Evolutionary conservation across 1,140 invertebrate species (phyloP).

Genomic region (Sycobia sp.): DNA sequence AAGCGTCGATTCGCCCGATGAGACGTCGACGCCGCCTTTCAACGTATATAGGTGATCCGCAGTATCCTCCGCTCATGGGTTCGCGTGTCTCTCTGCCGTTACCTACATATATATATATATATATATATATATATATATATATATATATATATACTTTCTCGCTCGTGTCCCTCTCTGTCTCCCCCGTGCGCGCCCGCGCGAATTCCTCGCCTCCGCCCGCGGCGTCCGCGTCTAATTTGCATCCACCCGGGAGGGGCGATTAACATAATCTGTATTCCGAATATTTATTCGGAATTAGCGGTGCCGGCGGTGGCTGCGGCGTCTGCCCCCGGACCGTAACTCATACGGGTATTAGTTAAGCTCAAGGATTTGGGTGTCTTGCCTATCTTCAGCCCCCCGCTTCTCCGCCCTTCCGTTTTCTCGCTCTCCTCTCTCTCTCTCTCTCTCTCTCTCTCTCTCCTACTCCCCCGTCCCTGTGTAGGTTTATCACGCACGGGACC

Average conservation of each 20-base stretch:
- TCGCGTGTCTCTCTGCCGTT: no score
- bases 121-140: no score
- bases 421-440: neutral
- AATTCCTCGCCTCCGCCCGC: neutral
- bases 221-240: conserved; percentile 31
- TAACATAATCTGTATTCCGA: conserved; percentile 63
- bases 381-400: conserved; percentile 49
- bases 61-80: no score
- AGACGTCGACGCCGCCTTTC: no score
- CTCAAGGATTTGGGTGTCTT: conserved; percentile 59
- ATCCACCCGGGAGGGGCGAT: conserved; percentile 44
- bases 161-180: no score
- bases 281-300: conserved; percentile 64
- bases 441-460: neutral
- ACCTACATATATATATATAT: no score
- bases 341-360: conserved; percentile 61
- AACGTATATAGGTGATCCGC: no score
- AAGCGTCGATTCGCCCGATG: no score
- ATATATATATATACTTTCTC: no score
- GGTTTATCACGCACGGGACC: neutral
- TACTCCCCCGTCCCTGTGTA: neutral
- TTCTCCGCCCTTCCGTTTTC: neutral
- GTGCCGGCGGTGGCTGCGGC: no score
- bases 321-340: conserved; percentile 53
- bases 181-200: neutral